Conservation (phyloP, 1,140 invertebrate species). For the Eurytemora carolleeae region DNA sequence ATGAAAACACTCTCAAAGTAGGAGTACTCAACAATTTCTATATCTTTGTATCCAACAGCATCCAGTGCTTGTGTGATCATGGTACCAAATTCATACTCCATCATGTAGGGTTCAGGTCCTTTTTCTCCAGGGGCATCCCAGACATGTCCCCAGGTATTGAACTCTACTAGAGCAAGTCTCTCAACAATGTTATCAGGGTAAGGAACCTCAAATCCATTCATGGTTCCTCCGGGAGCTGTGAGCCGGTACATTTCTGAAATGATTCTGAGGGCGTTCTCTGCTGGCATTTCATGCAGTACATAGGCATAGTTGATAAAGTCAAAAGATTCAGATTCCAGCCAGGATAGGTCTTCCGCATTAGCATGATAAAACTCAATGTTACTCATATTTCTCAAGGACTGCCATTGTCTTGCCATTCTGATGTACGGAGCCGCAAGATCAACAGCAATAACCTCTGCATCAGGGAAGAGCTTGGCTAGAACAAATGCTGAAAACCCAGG, state of each 20-base stretch:
- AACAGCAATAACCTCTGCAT: constrained; percentile 3
- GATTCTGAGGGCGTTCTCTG: constrained; percentile 2
- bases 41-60: not conserved
- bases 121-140: constrained; percentile 5
- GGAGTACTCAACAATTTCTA: not conserved
- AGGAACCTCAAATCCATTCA: constrained; percentile 12
- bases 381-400: not conserved
- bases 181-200: not conserved
- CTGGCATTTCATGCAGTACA: constrained; percentile 11
- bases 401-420: not conserved
- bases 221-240: not conserved
- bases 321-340: not conserved
- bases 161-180: not conserved
- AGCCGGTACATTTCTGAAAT: constrained; percentile 3
- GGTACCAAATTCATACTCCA: not conserved
- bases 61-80: not conserved
- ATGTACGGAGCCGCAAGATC: constrained; percentile 5
- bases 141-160: constrained; percentile 6
- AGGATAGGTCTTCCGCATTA: constrained; percentile 7
- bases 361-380: constrained; percentile 9
- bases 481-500: constrained; percentile 6
- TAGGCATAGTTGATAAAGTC: constrained; percentile 11
- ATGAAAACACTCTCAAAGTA: constrained; percentile 9
- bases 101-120: constrained; percentile 10
- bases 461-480: constrained; percentile 7